A percentile compares a stretch with the other conserved stretches of the same genome.
Evolutionary conservation across 2,888 invertebrate species (phyloP).

Genomic region (Dascillus cervinus): DNA sequence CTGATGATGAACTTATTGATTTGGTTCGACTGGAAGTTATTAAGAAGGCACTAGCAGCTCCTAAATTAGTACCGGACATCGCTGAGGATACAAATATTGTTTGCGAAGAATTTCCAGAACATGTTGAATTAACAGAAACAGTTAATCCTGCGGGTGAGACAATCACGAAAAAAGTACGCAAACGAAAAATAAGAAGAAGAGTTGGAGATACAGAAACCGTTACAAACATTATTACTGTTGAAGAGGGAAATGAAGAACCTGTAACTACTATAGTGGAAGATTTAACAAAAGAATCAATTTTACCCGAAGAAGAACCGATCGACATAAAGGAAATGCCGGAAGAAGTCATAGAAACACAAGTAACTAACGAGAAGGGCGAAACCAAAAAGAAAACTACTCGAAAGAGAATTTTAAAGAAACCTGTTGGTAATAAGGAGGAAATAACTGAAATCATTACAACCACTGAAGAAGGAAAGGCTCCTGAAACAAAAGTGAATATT

Average conservation of each 20-base stretch:
- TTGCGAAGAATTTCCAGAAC: conserved; percentile 12
- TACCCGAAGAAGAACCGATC: conserved; percentile 17
- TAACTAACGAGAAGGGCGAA: conserved; percentile 23
- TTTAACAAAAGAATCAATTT: conserved; percentile 28
- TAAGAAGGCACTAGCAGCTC: conserved; percentile 29
- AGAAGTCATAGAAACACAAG: conserved; percentile 34
- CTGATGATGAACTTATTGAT: conserved; percentile 29
- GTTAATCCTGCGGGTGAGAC: conserved; percentile 23
- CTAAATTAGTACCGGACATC: conserved; percentile 23
- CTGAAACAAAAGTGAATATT: conserved; percentile 14
- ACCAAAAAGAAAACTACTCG: conserved; percentile 23
- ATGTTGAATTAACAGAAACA: conserved; percentile 23
- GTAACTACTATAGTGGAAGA: conserved; percentile 26
- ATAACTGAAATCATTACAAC: conserved; percentile 16
- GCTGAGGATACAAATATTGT: conserved; percentile 6
- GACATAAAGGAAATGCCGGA: conserved; percentile 31
- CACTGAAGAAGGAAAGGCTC: conserved; percentile 17
- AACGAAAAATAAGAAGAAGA: conserved; percentile 36
- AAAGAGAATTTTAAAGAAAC: conserved; percentile 20
- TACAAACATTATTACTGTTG: conserved; percentile 43
- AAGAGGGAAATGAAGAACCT: conserved; percentile 41
- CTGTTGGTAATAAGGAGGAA: conserved; percentile 28
- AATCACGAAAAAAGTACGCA: conserved; percentile 25
- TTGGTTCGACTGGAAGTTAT: conserved; percentile 32
- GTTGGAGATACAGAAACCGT: conserved; percentile 41